Base-by-base conservation (phyloP, 2,888 invertebrate genomes). In the Brenthis ino region DNA sequence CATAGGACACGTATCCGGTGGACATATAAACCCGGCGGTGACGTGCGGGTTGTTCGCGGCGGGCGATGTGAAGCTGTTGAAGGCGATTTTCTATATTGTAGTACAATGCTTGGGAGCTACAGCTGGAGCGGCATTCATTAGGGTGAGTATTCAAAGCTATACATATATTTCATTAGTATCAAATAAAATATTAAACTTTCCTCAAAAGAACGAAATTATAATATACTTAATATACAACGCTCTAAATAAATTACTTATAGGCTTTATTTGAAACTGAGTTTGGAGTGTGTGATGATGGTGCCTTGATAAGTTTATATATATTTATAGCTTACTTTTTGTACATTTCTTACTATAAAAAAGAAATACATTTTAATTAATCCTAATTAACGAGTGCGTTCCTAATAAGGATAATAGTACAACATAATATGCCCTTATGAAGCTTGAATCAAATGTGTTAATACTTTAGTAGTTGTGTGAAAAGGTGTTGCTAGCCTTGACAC, bases 1-100 rank as follows among this genome's bases (percentile, higher is more conserved):
- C 61, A 94, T 98, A 75, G 97, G 97, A 0, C 97, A 98, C 82
- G 95, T 98, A 53, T 98, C 97, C 55, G 98, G 98, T 6, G 97
- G 97, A 1, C 98, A 98, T 89, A 95, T 98, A 78, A 98, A 99
- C 93, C 98, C 98, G 0, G 98, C 98, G 0, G 97, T 99, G 51
- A 98, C 98, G 0, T 86, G 94, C 65, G 97, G 97, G 0, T 95
- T 98, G 84, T 90, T 98, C 74, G 95, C 95, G 8, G 95, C 97
- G 4, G 97, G 98, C 61, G 96, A 97, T 87, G 95, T 97, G 77
- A 95, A 96, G 79, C 91, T 98, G 43, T 87, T 98, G 58, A 96
- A 97, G 83, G 96, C 95, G 0, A 61, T 96, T 16, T 94, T 97
- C 79, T 98, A 98, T 91, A 94, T 98, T 64, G 86, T 96, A 28